Evolutionary conservation across 1,140 invertebrate species (phyloP).

Genomic region (Anastatus disparis): DNA sequence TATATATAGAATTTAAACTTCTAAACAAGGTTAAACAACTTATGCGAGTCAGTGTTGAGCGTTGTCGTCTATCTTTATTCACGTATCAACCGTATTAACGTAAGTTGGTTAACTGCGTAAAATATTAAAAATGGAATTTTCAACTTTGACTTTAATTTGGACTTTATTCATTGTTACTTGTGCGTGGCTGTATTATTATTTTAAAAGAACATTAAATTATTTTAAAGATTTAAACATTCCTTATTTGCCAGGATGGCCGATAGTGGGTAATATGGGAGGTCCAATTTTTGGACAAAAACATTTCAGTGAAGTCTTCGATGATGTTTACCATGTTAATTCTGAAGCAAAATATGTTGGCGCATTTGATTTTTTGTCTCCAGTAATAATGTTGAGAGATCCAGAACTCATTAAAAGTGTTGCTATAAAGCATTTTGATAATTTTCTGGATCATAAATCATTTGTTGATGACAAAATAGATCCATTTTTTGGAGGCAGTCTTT

Average conservation of each 20-base stretch:
- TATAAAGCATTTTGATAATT: too few relatives aligned
- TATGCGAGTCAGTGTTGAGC: too few relatives aligned
- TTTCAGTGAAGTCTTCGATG: not conserved
- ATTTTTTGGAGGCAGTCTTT: conserved; percentile 66
- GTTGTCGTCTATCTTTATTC: too few relatives aligned
- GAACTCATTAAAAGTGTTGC: conserved; percentile 72
- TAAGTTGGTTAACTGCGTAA: too few relatives aligned
- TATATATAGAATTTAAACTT: too few relatives aligned
- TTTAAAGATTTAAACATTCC: conserved; percentile 16
- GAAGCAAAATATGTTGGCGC: conserved; percentile 61
- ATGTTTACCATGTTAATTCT: conserved; percentile 11
- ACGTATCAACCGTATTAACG: too few relatives aligned
- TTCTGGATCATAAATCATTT: conserved; percentile 67
- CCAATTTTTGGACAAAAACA: not conserved
- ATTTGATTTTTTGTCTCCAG: conserved; percentile 67
- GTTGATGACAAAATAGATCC: conserved; percentile 63
- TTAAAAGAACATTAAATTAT: not conserved
- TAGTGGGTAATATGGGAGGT: not conserved
- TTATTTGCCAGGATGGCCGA: not conserved
- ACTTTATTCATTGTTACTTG: not conserved
- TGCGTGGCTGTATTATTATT: not conserved
- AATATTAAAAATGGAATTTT: too few relatives aligned
- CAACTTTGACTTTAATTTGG: too few relatives aligned
- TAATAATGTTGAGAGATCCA: conserved; percentile 70
- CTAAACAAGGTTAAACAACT: too few relatives aligned